Evolutionary conservation across 1,140 invertebrate species (phyloP).

Genomic region (Drosophila insularis): DNA sequence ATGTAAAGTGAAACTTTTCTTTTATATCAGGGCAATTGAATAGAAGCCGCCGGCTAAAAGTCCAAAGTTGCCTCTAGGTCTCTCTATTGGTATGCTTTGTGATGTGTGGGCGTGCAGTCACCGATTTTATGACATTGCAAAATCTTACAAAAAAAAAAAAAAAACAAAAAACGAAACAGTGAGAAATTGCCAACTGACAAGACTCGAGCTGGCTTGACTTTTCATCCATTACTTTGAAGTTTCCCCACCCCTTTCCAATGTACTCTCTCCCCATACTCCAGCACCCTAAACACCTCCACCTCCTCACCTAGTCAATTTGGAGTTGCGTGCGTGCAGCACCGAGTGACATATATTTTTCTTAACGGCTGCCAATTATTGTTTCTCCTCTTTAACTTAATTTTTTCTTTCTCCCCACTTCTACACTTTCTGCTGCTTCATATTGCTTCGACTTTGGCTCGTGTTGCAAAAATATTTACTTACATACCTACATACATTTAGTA

Average conservation of each 20-base stretch:
- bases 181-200: slow-evolving; percentile 28
- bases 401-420: slow-evolving; percentile 4
- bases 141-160: slow-evolving; percentile 15
- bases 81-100: not conserved
- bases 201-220: slow-evolving; percentile 6
- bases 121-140: slow-evolving; percentile 58
- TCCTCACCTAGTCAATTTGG: slow-evolving; percentile 7
- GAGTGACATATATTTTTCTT: slow-evolving; percentile 55
- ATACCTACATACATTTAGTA: not conserved
- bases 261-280: not conserved
- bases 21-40: slow-evolving; percentile 56
- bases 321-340: slow-evolving; percentile 25
- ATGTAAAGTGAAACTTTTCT: slow-evolving; percentile 63
- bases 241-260: not conserved
- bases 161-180: not conserved
- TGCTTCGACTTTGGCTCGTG: not conserved
- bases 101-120: slow-evolving; percentile 19
- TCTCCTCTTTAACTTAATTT: slow-evolving; percentile 30
- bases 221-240: not conserved
- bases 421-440: not conserved
- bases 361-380: slow-evolving; percentile 56
- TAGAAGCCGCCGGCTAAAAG: slow-evolving; percentile 38
- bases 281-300: not conserved
- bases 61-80: slow-evolving; percentile 11
- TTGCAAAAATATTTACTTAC: slow-evolving; percentile 13